phyloP scores from a whole-genome alignment of 1,140 invertebrate species.

The Thaumatotibia leucotreta region DNA sequence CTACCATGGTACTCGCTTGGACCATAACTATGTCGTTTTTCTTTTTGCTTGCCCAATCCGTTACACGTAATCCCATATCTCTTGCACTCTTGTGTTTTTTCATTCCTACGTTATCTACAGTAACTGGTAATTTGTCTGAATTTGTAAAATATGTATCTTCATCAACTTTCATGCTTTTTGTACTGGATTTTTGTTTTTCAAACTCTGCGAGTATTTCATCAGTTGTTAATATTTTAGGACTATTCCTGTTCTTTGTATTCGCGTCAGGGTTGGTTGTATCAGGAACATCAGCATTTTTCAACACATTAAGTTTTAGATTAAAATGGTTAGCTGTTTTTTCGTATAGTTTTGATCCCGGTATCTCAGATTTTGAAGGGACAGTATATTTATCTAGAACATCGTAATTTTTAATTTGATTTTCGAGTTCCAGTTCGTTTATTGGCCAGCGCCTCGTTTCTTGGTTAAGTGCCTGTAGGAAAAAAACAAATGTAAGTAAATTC shows the following conservation, averaged over 20 bases:
- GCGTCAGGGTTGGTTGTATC: not conserved
- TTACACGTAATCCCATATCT: not conserved
- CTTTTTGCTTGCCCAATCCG: not conserved
- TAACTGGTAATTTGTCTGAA: not conserved
- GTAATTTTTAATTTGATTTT: not conserved
- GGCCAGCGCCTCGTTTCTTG: not conserved
- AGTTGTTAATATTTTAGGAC: not conserved
- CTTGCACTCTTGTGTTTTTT: not conserved
- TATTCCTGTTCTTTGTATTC: not conserved
- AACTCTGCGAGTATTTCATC: too few species aligned
- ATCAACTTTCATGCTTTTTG: too few species aligned
- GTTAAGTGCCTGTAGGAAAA: not conserved
- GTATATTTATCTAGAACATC: not conserved
- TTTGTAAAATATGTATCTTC: too few species aligned
- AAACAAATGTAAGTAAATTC: too few species aligned
- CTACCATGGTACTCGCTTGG: not conserved
- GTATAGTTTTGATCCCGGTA: not conserved
- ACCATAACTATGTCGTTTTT: not conserved
- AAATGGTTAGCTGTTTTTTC: not conserved
- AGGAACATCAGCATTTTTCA: not conserved
- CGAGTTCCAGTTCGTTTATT: not conserved
- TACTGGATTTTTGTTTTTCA: not conserved
- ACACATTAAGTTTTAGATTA: not conserved
- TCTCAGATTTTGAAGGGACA: not conserved
- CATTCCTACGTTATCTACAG: not conserved